Evolutionary conservation across 2,888 invertebrate species (phyloP), one percentile per base, ranked within the genome.

Genomic region (Yponomeuta sedellus): DNA sequence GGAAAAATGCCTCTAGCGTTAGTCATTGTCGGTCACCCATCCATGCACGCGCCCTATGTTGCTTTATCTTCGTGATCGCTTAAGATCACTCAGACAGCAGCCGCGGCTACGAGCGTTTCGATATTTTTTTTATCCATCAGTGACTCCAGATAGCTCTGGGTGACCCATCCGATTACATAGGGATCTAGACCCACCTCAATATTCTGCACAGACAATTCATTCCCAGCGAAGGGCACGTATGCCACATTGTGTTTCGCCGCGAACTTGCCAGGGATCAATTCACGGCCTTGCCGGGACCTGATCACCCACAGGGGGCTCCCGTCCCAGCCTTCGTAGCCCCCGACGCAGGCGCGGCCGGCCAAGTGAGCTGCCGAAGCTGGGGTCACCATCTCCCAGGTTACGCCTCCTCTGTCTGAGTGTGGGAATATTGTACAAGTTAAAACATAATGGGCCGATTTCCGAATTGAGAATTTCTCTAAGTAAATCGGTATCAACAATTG

Each of bases 281-380:
- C 90, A 1, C 85, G 84, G 68, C 88, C 78, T 64, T 77, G 80
- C 52, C 76, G 75, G 0, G 86, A 79, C 28, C 91, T 74, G 69
- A 91, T 91, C 0, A 89, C 82, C 88, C 91, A 91, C 3, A 91
- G 77, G 0, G 91, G 90, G 68, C 88, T 90, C 1, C 83, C 79
- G 61, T 92, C 91, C 88, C 91, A 89, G 0, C 89, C 91, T 71
- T 91, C 92, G 40, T 89, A 85, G 0, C 92, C 92, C 0, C 90
- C 91, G 0, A 87, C 77, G 0, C 91, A 88, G 0, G 91, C 91
- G 71, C 83, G 78, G 0, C 11, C 78, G 74, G 1, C 73, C 2
- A 52, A 12, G 44, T 52, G 44, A 4, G 44, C 75, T 0, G 90
- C 90, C 34, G 82, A 62, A 10, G 44, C 20, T 0, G 62, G 62